phyloP scores from a whole-genome alignment of 2,113 vertebrate genomes.

The Grallaria varia region DNA sequence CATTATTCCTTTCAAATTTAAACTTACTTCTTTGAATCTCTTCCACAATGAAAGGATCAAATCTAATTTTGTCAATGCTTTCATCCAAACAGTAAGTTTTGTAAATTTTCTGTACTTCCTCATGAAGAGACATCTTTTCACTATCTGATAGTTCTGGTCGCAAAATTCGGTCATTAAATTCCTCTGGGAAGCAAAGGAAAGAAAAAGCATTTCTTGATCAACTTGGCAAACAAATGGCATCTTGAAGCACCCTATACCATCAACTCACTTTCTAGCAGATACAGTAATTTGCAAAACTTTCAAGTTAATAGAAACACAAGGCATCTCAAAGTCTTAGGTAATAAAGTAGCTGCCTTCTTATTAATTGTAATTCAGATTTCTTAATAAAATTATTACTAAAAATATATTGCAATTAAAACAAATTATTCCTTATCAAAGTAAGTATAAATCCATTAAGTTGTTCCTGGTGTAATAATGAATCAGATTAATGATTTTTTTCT shows the following conservation, averaged over 20 bases:
- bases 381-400: neutral
- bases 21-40: slow-evolving; percentile 89
- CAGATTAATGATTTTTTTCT: neutral
- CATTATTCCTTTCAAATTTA: neutral
- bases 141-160: slow-evolving; percentile 86
- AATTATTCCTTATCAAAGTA: neutral
- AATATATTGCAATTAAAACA: neutral
- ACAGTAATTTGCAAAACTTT: neutral
- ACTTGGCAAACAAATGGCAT: neutral
- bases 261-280: neutral
- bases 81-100: slow-evolving; percentile 93
- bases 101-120: slow-evolving; percentile 90
- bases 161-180: slow-evolving; percentile 94
- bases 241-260: neutral
- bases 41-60: slow-evolving; percentile 89
- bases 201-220: neutral
- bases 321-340: neutral
- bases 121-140: slow-evolving; percentile 86
- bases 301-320: neutral
- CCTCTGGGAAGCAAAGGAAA: slow-evolving; percentile 79
- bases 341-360: neutral
- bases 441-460: neutral
- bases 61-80: slow-evolving; percentile 93
- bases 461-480: neutral
- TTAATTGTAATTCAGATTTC: neutral